phyloP scores from a whole-genome alignment of 2,113 vertebrate species.

The Naja naja region DNA sequence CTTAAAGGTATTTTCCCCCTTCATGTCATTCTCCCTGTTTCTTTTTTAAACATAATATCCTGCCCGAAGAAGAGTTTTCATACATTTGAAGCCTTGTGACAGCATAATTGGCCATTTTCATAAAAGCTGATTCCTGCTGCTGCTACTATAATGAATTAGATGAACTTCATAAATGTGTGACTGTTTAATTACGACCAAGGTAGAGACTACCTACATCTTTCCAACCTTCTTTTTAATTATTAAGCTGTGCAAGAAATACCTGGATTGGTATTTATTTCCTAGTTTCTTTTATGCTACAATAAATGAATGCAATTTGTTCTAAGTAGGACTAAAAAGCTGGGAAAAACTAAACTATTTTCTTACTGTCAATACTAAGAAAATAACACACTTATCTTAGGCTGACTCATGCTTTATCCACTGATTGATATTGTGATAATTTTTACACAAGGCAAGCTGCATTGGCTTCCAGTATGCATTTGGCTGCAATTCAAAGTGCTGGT shows the following conservation, averaged over 20 bases:
- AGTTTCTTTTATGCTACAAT: not conserved
- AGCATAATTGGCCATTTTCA: not conserved
- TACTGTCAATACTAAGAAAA: not conserved
- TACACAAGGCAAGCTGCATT: not conserved
- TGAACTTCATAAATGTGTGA: not conserved
- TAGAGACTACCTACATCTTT: not conserved
- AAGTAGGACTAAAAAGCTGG: not conserved
- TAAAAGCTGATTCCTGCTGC: not conserved
- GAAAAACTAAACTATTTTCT: not conserved
- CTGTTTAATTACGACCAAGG: not conserved
- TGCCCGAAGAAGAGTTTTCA: not conserved
- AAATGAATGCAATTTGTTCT: not conserved
- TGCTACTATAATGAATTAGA: not conserved
- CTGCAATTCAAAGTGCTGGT: not conserved
- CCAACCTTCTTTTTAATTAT: not conserved
- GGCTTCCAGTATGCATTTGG: not conserved
- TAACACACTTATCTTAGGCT: not conserved
- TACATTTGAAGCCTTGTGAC: not conserved
- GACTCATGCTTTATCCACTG: not conserved
- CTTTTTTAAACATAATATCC: not conserved
- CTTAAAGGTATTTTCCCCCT: too few species aligned
- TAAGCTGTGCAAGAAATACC: not conserved
- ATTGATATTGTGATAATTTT: not conserved
- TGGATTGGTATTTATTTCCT: not conserved
- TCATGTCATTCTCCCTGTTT: not conserved